A percentile compares a stretch with the other conserved stretches of the same genome.
phyloP scores from a whole-genome alignment of 2,888 invertebrate genomes.

The Nasonovia ribisnigri region DNA sequence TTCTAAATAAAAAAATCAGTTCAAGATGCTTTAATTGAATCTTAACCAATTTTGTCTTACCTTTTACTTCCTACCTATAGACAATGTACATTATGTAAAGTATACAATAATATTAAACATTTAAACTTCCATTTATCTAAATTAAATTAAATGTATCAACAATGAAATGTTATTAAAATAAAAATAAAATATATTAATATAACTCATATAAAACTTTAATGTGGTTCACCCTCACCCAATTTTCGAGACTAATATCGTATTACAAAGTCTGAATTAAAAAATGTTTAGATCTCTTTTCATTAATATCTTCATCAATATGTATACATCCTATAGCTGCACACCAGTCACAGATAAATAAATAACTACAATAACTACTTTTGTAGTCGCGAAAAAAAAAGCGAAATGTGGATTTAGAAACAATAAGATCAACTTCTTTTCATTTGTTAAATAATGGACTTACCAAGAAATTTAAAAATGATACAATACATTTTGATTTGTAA shows the following conservation, averaged over 20 bases:
- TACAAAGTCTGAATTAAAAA: not conserved
- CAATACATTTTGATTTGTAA: slow-evolving; percentile 13
- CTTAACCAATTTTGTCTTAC: not conserved
- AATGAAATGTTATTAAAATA: too few species aligned
- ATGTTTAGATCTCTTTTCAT: not conserved
- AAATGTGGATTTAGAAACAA: not conserved
- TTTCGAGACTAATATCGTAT: not conserved
- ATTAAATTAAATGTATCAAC: not conserved
- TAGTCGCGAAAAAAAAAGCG: not conserved
- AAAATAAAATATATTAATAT: not conserved
- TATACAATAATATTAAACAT: not conserved
- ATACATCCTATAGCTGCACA: not conserved
- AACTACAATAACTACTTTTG: too few species aligned
- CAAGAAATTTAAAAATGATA: not conserved
- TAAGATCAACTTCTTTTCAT: not conserved
- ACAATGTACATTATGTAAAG: not conserved
- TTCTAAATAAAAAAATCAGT: slow-evolving; percentile 24
- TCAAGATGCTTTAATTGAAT: not conserved
- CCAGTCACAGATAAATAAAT: not conserved
- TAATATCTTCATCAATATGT: not conserved
- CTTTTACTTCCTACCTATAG: not conserved
- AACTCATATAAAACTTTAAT: not conserved
- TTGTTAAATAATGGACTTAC: not conserved
- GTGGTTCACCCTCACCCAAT: not conserved
- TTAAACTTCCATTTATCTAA: not conserved